These are phyloP conservation scores for Hyposmocoma kahamanoa DNA, from an alignment of 1,140 invertebrate species.

Conservation along the genomic window DNA sequence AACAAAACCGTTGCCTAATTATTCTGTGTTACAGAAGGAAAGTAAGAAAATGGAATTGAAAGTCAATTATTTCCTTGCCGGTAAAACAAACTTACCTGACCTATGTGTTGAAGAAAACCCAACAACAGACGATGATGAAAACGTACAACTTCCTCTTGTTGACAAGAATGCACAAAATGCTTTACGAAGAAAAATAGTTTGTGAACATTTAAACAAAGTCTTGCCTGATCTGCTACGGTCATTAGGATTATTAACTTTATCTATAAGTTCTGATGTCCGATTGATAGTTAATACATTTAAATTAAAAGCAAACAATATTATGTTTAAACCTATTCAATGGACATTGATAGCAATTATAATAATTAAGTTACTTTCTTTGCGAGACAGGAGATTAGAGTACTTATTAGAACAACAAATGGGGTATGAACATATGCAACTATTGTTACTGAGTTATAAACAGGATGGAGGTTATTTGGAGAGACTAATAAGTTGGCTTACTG, in stretches of 20 bases:
- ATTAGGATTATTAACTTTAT: conserved; percentile 43
- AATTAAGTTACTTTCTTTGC: conserved; percentile 68
- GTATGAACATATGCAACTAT: conserved; percentile 61
- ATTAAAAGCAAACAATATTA: conserved; percentile 75
- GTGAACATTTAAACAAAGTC: conserved; percentile 73
- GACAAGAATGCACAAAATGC: conserved; percentile 75
- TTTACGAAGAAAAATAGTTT: conserved; percentile 73
- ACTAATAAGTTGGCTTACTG: conserved; percentile 67
- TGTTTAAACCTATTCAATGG: conserved; percentile 75
- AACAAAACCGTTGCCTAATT: conserved; percentile 75
- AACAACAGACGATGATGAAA: conserved; percentile 36
- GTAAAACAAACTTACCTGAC: conserved; percentile 52
- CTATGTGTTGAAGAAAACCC: conserved; percentile 24
- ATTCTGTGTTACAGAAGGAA: conserved; percentile 74
- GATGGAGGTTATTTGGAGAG: conserved; percentile 72
- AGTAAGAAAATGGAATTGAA: conserved; percentile 73
- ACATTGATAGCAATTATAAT: conserved; percentile 72
- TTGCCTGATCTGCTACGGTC: conserved; percentile 59
- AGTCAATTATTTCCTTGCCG: conserved; percentile 72
- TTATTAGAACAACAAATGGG: conserved; percentile 50
- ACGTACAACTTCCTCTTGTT: conserved; percentile 68
- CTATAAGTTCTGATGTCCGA: conserved; percentile 63
- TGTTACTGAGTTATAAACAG: conserved; percentile 70
- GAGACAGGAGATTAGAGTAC: conserved; percentile 47
- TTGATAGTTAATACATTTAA: conserved; percentile 75